A percentile compares a stretch with the other conserved stretches of the same genome.
Conservation (phyloP, 2,888 invertebrate species). For the Dryococelus australis region DNA sequence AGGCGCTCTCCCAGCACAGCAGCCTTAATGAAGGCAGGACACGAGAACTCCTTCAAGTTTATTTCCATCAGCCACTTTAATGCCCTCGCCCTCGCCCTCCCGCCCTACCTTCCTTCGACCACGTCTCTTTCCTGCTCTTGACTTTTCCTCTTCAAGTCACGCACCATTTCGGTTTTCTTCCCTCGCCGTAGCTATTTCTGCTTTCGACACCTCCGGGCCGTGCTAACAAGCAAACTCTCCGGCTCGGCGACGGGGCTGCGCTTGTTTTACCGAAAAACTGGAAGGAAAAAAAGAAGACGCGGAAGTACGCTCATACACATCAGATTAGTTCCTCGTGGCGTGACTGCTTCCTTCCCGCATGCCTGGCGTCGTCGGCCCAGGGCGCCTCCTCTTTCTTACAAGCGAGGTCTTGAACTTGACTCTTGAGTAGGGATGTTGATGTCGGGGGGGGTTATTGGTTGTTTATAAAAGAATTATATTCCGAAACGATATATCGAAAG, state of each 20-base stretch:
- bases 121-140: neutral
- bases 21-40: neutral
- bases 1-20: neutral
- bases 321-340: neutral
- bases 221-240: conserved; percentile 1
- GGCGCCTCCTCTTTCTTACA: too few relatives aligned
- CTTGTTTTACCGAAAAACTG: neutral
- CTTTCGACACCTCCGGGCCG: neutral
- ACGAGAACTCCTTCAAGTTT: conserved; percentile 12
- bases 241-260: neutral
- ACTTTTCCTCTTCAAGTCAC: conserved; percentile 9
- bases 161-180: neutral
- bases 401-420: too few relatives aligned
- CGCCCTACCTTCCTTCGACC: neutral
- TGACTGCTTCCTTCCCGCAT: neutral
- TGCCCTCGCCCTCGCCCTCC: neutral
- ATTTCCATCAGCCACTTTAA: conserved; percentile 16
- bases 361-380: too few relatives aligned
- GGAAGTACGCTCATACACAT: neutral
- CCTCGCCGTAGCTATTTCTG: conserved; percentile 8
- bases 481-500: too few relatives aligned
- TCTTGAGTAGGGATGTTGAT: too few relatives aligned
- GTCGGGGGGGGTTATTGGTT: too few relatives aligned
- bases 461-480: too few relatives aligned
- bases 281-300: neutral